These are phyloP conservation scores for Aspidiotus rigidus DNA, from an alignment of 2,888 invertebrate species.

Conservation along the genomic window DNA sequence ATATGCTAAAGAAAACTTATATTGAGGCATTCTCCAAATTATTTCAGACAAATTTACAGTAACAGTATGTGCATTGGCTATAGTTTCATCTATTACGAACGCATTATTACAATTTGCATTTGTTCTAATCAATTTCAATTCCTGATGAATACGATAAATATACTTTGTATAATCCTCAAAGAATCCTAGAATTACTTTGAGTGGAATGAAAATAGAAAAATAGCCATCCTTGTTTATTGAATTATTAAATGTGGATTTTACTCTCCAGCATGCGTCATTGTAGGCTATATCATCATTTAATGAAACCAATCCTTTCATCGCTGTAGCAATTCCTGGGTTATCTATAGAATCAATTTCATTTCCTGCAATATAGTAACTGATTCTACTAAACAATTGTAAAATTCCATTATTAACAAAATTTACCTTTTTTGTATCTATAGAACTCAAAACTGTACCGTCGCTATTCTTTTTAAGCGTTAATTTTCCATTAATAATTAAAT, in stretches of 20 bases:
- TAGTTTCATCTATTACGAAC: not conserved
- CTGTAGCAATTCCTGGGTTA: slow-evolving; percentile 10
- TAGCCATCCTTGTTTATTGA: not conserved
- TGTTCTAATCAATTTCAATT: slow-evolving; percentile 17
- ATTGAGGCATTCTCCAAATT: slow-evolving; percentile 17
- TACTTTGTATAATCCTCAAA: slow-evolving; percentile 1
- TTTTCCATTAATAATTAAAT: slow-evolving; percentile 15
- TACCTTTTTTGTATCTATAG: slow-evolving; percentile 17
- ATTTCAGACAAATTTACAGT: slow-evolving; percentile 20
- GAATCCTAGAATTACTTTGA: slow-evolving; percentile 3
- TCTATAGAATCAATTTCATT: slow-evolving; percentile 23
- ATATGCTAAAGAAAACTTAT: slow-evolving; percentile 17
- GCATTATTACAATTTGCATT: slow-evolving; percentile 17
- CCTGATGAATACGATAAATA: slow-evolving; percentile 19
- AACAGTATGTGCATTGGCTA: slow-evolving; percentile 3
- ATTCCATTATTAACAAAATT: slow-evolving; percentile 22
- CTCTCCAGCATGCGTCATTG: slow-evolving; percentile 2
- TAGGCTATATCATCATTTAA: slow-evolving; percentile 10
- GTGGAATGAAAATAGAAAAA: not conserved
- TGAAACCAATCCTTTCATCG: not conserved
- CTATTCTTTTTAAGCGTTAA: slow-evolving; percentile 12
- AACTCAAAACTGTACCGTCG: slow-evolving; percentile 9
- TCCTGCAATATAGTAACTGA: slow-evolving; percentile 16
- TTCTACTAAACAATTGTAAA: slow-evolving; percentile 23
- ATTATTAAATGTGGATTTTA: not conserved